These are phyloP conservation scores for Gymnosoma rotundatum DNA, from an alignment of 2,888 invertebrate species.

Conservation along the genomic window DNA sequence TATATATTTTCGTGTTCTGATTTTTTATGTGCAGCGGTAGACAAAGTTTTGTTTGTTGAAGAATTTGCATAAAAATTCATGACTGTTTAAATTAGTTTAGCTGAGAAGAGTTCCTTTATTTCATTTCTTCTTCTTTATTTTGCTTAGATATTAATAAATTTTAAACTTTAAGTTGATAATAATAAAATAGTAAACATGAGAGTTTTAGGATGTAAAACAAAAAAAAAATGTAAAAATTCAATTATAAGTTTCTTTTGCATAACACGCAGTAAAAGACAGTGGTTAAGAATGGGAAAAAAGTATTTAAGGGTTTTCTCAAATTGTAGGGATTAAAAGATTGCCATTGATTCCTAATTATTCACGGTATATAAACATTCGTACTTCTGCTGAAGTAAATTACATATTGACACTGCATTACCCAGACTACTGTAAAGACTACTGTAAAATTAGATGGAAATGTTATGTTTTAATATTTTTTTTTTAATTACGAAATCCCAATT, in stretches of 20 bases:
- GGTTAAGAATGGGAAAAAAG: not conserved
- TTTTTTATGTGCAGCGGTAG: constrained; percentile 9
- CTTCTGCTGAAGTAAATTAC: too few species aligned
- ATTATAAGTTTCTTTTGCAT: constrained; percentile 60
- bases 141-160: constrained; percentile 68
- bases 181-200: constrained; percentile 50
- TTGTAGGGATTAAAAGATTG: not conserved
- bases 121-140: constrained; percentile 39
- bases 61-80: constrained; percentile 81
- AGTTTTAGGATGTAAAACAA: constrained; percentile 25
- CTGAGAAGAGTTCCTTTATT: constrained; percentile 48
- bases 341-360: too few species aligned
- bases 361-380: too few species aligned
- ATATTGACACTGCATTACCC: too few species aligned
- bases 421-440: too few species aligned
- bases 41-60: constrained; percentile 69
- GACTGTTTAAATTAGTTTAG: constrained; percentile 74
- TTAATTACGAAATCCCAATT: too few species aligned
- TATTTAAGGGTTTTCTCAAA: not conserved
- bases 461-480: too few species aligned
- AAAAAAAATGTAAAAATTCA: constrained; percentile 61
- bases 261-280: constrained; percentile 29
- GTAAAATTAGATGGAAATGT: too few species aligned
- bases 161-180: constrained; percentile 67
- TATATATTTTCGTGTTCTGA: not conserved